phyloP scores from a whole-genome alignment of 1,140 invertebrate species.

The Daktulosphaira vitifoliae region DNA sequence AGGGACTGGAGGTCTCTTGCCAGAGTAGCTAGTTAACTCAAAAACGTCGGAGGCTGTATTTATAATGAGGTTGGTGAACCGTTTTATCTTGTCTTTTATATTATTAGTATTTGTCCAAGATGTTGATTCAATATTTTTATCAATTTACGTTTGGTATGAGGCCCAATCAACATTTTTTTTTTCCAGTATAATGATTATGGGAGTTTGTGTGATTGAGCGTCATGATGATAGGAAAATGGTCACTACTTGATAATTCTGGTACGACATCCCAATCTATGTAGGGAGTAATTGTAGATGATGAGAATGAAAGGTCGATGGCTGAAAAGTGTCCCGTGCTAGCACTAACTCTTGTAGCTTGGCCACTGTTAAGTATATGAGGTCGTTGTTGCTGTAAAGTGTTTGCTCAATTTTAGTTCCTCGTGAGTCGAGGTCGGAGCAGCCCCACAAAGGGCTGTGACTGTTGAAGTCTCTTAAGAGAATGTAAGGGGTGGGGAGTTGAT shows the following conservation, averaged over 20 bases:
- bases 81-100: not conserved
- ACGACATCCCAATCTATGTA: not conserved
- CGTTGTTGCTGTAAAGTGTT: not conserved
- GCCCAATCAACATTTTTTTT: not conserved
- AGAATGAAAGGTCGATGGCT: not conserved
- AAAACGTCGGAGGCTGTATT: not conserved
- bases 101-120: not conserved
- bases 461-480: conserved; percentile 9
- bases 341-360: not conserved
- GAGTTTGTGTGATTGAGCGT: not conserved
- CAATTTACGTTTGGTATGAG: not conserved
- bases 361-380: not conserved
- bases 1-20: not conserved
- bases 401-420: not conserved
- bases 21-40: not conserved
- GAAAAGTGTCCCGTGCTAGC: not conserved
- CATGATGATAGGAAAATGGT: conserved; percentile 11
- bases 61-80: not conserved
- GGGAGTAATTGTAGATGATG: not conserved
- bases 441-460: not conserved
- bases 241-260: not conserved
- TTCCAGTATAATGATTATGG: too few relatives aligned
- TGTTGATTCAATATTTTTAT: not conserved
- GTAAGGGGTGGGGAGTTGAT: conserved; percentile 1
- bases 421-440: not conserved